Evolutionary conservation across 30 jellyfish, hydroid and myxozoan species (phyloP), one percentile per base, ranked within the genome.

Genomic region (Pelagia noctiluca): DNA sequence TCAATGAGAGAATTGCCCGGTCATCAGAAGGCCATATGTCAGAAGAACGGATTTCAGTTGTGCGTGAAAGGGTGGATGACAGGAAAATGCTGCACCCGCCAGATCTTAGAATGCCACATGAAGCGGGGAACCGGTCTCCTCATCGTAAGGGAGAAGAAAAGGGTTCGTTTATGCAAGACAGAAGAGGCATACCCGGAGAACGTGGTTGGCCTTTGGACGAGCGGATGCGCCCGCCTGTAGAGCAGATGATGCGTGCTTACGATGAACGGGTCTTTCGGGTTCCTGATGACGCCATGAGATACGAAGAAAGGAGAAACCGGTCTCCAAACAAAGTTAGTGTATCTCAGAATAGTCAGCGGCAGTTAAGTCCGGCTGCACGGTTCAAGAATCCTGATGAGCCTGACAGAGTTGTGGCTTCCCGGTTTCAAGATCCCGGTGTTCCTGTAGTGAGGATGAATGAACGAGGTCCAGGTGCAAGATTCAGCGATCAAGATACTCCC

Each of bases 131-230:
- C 4, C 54, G 92, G 64, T 72, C 92, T 3, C 85, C 75, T 25
- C 92, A 52, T 19, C n/a, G n/a, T n/a, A n/a, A n/a, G n/a, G 68
- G 28, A 8, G 12, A 25, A 10, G 68, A 52, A 5, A 30, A 52
- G 28, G 21, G 21, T 3, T 52, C 26, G 53, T 38, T 68, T 10
- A 71, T 68, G 4, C 85, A 82, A 46, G 92, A 82, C 30, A 53
- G 86, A 12, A 83, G 86, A 16, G 86, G 86, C 53, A 11, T 66
- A n/a, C 26, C 92, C 2, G 84, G 70, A 38, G 92, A 82, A 16
- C 78, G 92, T 22, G n/a, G 37, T 36, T 65, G 92, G 22, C 35
- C 92, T 50, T 63, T 83, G 35, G 86, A 82, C n/a, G 92, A 82
- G 50, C 47, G 77, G 21, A 19, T 71, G 42, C 30, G 74, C 1